Base-by-base conservation (phyloP, 1,140 invertebrate species). In the Drosophila ohnishii region DNA sequence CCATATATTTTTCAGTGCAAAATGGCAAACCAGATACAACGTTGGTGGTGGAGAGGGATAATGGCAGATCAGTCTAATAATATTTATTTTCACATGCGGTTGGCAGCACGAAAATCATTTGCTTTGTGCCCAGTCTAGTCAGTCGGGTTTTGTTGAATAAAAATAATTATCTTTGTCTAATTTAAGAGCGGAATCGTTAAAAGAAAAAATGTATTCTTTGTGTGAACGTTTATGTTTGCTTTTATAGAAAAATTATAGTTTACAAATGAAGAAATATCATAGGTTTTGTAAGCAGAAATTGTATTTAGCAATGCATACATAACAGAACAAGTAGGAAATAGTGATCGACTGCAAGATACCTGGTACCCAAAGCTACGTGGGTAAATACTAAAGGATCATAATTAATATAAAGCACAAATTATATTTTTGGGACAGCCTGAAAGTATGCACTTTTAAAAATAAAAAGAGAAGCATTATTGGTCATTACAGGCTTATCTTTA, bases 61-160 rank as follows among this genome's bases (percentile, higher is more conserved):
- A 66, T 66, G 39, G 25, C 40, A 22, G 48, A 50, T 40, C 30
- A 16, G 19, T 61, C 64, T 67, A 83, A 84, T 78, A 87, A 84
- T 84, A 87, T 88, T 87, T 88, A 88, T 87, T 88, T 87, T 84
- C 76, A 48, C 59, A 84, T 87, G 84, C 73, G 84, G 80, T 88
- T 80, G 45, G 51, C 62, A 74, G 69, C 71, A 64, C 62, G 62
- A 76, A 86, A 81, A 86, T 73, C 62, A 78, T 86, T 85, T 81
- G 64, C 70, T 78, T 86, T 81, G 69, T 51, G 64, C 44, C 48
- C 16, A 35, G 14, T 55, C 19, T 9, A 7, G 39, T n/a, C 37
- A 30, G 32, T 45, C 28, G 22, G 13, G 32, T 28, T 67, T 25
- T 8, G 5, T 30, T 19, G 16, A 22, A 47, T 19, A 59, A 16